Conservation (phyloP, 2,113 vertebrate species). For the Motacilla tschutschensis region DNA sequence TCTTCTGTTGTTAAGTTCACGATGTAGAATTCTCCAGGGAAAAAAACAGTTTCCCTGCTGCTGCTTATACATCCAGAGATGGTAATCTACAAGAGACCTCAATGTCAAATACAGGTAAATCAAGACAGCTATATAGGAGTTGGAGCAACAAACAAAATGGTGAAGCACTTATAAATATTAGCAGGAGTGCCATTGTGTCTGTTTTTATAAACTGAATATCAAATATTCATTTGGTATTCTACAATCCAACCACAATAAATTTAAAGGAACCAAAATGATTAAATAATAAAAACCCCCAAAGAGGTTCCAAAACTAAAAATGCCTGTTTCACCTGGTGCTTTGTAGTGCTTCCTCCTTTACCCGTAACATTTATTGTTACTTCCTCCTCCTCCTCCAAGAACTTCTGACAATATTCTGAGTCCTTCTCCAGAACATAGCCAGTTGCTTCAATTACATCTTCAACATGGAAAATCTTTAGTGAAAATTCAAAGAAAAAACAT, state of each 20-base stretch:
- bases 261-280: not conserved
- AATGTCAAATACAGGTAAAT: not conserved
- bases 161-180: not conserved
- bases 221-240: not conserved
- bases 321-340: conserved; percentile 78
- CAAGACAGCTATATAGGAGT: not conserved
- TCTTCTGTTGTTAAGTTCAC: not conserved
- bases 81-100: not conserved
- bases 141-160: not conserved
- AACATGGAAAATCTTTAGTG: conserved; percentile 86
- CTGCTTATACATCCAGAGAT: not conserved
- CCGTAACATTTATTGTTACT: conserved; percentile 81
- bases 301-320: not conserved
- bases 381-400: conserved; percentile 95
- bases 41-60: not conserved
- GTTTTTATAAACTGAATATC: not conserved
- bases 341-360: conserved; percentile 82
- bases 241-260: not conserved
- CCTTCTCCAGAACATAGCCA: conserved; percentile 90
- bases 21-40: not conserved
- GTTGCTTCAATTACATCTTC: conserved; percentile 95
- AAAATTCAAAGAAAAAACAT: not conserved
- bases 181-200: not conserved
- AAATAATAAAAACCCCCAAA: not conserved
- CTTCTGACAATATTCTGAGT: conserved; percentile 94